Evolutionary conservation across 2,113 vertebrate genomes (phyloP).

Genomic region (Oceanodroma tethys): DNA sequence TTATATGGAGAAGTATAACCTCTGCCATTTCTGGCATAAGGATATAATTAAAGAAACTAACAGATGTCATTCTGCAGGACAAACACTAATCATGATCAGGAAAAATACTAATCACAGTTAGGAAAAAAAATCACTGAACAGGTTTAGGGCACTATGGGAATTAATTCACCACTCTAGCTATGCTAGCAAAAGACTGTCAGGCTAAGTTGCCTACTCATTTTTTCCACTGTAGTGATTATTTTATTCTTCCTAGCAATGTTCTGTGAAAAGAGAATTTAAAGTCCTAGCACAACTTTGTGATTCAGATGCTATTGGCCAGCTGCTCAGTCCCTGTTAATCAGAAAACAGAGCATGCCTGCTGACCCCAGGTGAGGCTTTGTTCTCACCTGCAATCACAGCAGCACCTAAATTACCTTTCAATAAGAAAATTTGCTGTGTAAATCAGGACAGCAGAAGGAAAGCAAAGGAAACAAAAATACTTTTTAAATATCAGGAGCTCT

Average conservation of each 20-base stretch:
- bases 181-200: background rate
- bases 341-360: background rate
- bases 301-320: background rate
- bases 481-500: background rate
- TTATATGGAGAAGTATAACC: background rate
- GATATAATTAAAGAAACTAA: background rate
- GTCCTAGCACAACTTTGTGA: background rate
- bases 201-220: background rate
- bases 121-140: background rate
- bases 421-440: background rate
- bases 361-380: background rate
- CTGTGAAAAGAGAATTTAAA: background rate
- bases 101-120: background rate
- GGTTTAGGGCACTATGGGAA: background rate
- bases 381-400: background rate
- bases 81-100: background rate
- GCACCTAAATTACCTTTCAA: background rate
- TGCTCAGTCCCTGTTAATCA: background rate
- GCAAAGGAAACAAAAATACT: background rate
- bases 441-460: background rate
- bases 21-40: background rate
- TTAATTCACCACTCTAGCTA: background rate
- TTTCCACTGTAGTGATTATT: background rate
- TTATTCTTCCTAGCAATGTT: background rate
- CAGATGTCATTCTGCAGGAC: background rate